These are phyloP conservation scores for Notolepis coatsorum DNA, from an alignment of 2,797 vertebrate species.

Conservation along the genomic window DNA sequence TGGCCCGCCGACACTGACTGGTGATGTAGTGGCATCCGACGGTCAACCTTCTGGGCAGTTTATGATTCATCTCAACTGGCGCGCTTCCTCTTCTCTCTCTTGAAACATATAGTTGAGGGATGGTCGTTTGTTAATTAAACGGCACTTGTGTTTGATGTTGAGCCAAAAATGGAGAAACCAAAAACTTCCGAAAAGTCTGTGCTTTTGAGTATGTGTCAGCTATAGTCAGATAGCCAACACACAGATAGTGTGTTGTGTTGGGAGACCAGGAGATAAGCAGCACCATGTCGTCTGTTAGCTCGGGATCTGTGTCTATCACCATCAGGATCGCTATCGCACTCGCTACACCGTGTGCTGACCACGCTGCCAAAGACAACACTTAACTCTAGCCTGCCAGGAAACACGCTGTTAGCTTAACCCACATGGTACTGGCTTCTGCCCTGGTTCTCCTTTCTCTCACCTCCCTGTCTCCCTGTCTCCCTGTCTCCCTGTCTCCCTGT, in stretches of 20 bases:
- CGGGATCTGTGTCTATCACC: constrained; percentile 65
- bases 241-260: constrained; percentile 17
- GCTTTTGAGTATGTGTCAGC: constrained; percentile 14
- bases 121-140: constrained; percentile 1
- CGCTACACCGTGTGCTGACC: constrained; percentile 41
- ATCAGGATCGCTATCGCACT: constrained; percentile 60
- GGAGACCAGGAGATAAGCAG: constrained; percentile 35
- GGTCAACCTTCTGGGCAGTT: background rate
- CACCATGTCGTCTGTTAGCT: constrained; percentile 25
- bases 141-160: constrained; percentile 13
- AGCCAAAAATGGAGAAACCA: constrained; percentile 9
- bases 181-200: no score
- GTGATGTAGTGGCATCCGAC: constrained; percentile 14
- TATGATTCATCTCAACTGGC: background rate
- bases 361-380: constrained; percentile 74
- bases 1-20: constrained; percentile 19
- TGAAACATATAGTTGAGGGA: background rate
- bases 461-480: constrained; percentile 13
- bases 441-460: constrained; percentile 44
- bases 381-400: constrained; percentile 62
- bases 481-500: no score
- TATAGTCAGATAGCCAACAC: background rate
- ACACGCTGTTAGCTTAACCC: constrained; percentile 71
- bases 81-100: constrained; percentile 5
- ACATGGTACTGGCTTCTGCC: constrained; percentile 55